A percentile compares a stretch with the other conserved stretches of the same genome.
These are phyloP conservation scores for Bovichtus diacanthus DNA, from an alignment of 2,797 vertebrate species.

Conservation along the genomic window DNA sequence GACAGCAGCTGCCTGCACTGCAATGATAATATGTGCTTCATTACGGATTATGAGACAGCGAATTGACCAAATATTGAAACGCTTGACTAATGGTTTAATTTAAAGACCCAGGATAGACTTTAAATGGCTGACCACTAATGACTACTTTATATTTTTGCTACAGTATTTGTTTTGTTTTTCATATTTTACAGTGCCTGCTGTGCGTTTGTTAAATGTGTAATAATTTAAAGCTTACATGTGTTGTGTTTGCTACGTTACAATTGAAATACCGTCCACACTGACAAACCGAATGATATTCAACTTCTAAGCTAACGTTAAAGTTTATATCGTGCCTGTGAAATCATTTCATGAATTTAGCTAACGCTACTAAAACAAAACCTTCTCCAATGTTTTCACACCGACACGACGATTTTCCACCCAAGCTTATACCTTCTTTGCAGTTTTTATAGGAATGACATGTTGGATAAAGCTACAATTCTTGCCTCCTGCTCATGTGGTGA, in stretches of 20 bases:
- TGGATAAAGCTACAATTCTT: neutral
- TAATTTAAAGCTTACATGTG: neutral
- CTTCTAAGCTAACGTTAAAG: constrained; percentile 14
- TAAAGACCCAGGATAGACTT: neutral
- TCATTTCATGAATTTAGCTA: neutral
- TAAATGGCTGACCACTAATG: too few relatives aligned
- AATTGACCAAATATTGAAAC: neutral
- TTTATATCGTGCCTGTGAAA: neutral
- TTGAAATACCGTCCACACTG: too few relatives aligned
- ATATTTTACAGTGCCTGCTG: neutral
- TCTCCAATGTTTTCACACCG: neutral
- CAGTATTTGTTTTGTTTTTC: neutral
- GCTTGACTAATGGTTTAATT: neutral
- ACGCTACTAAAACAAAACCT: neutral
- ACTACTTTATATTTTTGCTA: neutral
- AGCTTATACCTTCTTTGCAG: neutral
- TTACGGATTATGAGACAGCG: too few relatives aligned
- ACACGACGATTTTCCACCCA: neutral
- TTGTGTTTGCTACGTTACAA: too few relatives aligned
- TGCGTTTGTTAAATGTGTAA: neutral
- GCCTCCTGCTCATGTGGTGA: constrained; percentile 34
- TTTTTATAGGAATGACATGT: neutral
- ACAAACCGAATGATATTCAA: neutral
- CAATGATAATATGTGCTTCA: neutral
- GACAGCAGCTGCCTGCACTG: neutral